phyloP scores from a whole-genome alignment of 2,113 vertebrate species.

The Forbesichthys agassizii region DNA sequence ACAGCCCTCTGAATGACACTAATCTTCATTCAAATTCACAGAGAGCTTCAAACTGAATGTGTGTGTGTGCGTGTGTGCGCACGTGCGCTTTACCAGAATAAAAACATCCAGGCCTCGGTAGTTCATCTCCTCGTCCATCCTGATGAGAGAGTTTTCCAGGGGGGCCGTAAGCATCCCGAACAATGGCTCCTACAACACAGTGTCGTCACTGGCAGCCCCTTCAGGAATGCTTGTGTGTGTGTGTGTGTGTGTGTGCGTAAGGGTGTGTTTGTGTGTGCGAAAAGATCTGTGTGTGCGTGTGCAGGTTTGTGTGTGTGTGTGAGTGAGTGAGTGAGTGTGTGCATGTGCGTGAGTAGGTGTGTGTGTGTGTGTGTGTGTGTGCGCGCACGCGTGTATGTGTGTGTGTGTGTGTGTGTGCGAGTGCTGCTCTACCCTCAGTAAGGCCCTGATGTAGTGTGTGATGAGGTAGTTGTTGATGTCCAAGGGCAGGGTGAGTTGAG shows the following conservation, averaged over 20 bases:
- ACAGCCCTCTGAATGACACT: too few species aligned
- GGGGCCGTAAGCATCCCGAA: slow-evolving; percentile 90
- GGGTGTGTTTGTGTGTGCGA: background rate
- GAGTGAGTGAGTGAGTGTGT: background rate
- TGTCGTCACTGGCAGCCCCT: background rate
- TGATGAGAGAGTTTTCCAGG: slow-evolving; percentile 78
- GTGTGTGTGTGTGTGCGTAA: background rate
- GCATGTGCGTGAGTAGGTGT: background rate
- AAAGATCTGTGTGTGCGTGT: too few species aligned
- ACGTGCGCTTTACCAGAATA: slow-evolving; percentile 79
- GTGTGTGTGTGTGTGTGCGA: background rate
- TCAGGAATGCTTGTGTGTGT: background rate
- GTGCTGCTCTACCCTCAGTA: slow-evolving; percentile 84
- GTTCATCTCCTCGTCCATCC: slow-evolving; percentile 81
- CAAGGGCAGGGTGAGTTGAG: slow-evolving; percentile 86
- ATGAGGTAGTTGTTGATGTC: slow-evolving; percentile 96
- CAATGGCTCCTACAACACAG: slow-evolving; percentile 80
- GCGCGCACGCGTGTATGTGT: background rate
- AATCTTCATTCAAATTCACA: too few species aligned
- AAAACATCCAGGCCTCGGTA: slow-evolving; percentile 84
- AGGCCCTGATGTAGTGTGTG: slow-evolving; percentile 87
- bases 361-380: background rate
- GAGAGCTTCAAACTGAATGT: background rate
- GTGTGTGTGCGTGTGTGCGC: background rate
- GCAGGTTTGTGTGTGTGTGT: too few species aligned